Base-by-base conservation (phyloP, 2,797 vertebrate species). In the Coregonus ussuriensis region DNA sequence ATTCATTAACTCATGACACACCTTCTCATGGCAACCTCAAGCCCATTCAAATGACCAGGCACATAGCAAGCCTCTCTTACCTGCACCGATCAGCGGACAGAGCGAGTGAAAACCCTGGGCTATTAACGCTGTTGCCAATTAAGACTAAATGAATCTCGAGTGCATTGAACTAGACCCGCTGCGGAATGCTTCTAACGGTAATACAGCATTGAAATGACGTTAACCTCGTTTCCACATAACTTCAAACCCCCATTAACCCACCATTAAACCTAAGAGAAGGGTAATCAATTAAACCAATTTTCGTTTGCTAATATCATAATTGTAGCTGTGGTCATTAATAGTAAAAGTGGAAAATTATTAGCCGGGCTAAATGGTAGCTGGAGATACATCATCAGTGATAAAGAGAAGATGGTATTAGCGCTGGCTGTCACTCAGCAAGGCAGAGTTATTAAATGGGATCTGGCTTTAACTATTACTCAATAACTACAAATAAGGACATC, bases 221-320 rank as follows among this genome's bases (percentile, higher is more conserved):
- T 89, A 86, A 90, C 89, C 92, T 87, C 87, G 86, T 88, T 89
- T 90, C 80, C 84, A 85, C 71, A 89, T 87, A 93, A 89, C 91
- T 89, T 90, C 88, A 87, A 89, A 84, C 87, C 79, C 90, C 7
- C 41, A 1, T 47, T 11, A 25, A 25, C 41, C 41, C 41, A 1
- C 88, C 85, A 83, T 91, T 90, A 93, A 93, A 93, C 91, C 94
- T 89, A 91, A 90, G 89, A 94, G 93, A 92, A 91, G 82, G 78
- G 71, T 92, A 91, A 94, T 92, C 92, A 95, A 94, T 94, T 94
- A 93, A 89, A 91, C 72, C 84, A 91, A 95, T 95, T 95, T 93
- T 92, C 93, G 93, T 94, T 91, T 85, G 85, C 91, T 94, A 95
- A 94, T 95, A 94, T 94, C 93, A 93, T 94, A 95, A 94, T 94